Base-by-base conservation (phyloP, 1,140 invertebrate genomes). In the Mizuhopecten yessoensis region DNA sequence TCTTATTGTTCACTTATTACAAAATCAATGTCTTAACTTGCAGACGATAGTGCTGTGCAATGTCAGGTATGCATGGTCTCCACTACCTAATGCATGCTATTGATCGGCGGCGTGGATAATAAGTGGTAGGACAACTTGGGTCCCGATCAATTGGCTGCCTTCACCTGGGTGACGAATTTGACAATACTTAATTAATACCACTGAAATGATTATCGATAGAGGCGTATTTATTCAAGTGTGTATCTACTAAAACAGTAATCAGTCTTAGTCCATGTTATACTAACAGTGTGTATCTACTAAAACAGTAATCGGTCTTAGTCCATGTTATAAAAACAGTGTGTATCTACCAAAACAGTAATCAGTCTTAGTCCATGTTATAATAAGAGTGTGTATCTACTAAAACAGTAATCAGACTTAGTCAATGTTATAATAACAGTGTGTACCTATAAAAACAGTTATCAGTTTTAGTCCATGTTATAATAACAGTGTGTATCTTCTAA, bases 1-100 rank as follows among this genome's bases (percentile, higher is more conserved):
- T 75, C 29, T 75, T 45, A 45, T 75, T 75, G n/a, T 75, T 9
- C 57, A 75, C n/a, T 75, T 75, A 75, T 75, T 29, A 75, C 57
- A 75, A 75, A 75, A 75, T 75, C 57, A 75, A 75, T 75, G 57
- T 75, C 29, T 75, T 75, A 75, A 29, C n/a, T 75, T 75, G 57
- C 57, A 75, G 57, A 75, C 57, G 57, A 75, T 29, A 29, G 57
- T 29, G 57, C 23, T 17, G 9, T 75, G 23, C 57, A 75, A 17
- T 75, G 23, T 75, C 9, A 1, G 57, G 5, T 29, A n/a, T n/a
- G 1, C 57, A 23, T 29, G 1, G n/a, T 75, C 29, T 7, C 57
- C 29, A 20, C 42, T 45, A 45, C 17, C 9, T 45, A 45, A 45
- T 45, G 17, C 42, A 45, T 45, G 42, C 0, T 45, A 75, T 75